phyloP scores from a whole-genome alignment of 1,140 invertebrate genomes.

The Plodia interpunctella region DNA sequence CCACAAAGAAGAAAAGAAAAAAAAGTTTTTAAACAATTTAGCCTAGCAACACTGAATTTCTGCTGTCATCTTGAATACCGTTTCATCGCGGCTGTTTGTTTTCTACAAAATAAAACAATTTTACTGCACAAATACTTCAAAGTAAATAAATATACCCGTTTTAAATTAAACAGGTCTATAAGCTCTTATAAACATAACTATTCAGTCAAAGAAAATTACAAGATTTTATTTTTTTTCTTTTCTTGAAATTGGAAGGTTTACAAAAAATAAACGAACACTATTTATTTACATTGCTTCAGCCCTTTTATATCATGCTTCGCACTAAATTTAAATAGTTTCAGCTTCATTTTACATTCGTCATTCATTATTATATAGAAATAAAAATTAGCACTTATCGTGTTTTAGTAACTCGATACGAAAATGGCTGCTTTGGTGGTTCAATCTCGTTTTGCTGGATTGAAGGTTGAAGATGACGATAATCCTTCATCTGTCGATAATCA shows the following conservation, averaged over 20 bases:
- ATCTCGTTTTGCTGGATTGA: constrained; percentile 80
- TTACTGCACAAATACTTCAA: neutral
- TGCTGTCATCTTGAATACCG: neutral
- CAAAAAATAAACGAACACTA: neutral
- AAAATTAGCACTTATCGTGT: neutral
- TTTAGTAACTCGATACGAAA: constrained; percentile 24
- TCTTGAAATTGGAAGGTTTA: neutral
- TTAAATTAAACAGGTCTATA: constrained; percentile 4
- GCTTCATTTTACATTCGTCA: too few species aligned
- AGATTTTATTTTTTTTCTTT: neutral
- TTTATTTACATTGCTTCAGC: neutral
- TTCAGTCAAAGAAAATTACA: neutral
- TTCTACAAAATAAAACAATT: too few species aligned
- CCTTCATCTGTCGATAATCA: constrained; percentile 38
- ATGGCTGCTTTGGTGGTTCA: constrained; percentile 77
- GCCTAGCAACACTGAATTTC: neutral
- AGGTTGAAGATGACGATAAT: constrained; percentile 79
- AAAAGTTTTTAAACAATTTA: too few species aligned
- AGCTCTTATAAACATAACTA: neutral
- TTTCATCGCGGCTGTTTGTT: neutral
- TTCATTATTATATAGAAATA: neutral
- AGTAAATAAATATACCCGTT: neutral
- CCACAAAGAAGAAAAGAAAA: too few species aligned
- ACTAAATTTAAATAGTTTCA: too few species aligned
- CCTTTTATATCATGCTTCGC: too few species aligned